phyloP scores from a whole-genome alignment of 2,797 vertebrate species.

The Bradypodion ventrale region DNA sequence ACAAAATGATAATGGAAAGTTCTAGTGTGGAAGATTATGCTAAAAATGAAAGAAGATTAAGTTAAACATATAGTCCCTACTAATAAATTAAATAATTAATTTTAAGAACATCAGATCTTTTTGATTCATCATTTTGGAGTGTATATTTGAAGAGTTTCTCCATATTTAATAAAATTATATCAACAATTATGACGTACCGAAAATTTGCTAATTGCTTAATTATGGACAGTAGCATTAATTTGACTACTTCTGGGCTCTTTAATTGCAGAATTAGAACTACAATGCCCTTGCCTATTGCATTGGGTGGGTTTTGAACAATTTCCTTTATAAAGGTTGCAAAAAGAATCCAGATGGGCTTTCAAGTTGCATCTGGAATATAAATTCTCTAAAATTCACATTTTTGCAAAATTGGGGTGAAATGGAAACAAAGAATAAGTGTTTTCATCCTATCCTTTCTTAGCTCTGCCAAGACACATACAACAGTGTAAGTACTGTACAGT shows the following conservation, averaged over 20 bases:
- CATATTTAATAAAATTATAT: background rate
- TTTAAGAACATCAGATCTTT: background rate
- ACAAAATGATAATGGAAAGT: background rate
- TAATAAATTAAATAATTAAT: background rate
- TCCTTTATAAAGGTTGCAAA: slow-evolving; percentile 27
- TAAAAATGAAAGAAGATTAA: background rate
- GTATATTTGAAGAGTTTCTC: background rate
- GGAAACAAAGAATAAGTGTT: slow-evolving; percentile 24
- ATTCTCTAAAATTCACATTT: slow-evolving; percentile 18
- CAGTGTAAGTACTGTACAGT: slow-evolving; percentile 23
- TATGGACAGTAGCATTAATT: background rate
- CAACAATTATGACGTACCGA: background rate
- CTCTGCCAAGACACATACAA: slow-evolving; percentile 22
- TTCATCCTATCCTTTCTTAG: slow-evolving; percentile 23
- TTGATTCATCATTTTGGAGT: background rate
- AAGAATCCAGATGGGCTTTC: slow-evolving; percentile 31
- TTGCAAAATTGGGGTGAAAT: slow-evolving; percentile 32
- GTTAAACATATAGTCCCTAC: no score
- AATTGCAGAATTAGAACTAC: background rate
- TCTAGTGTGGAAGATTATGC: background rate
- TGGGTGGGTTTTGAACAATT: background rate
- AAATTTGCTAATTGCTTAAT: slow-evolving; percentile 17
- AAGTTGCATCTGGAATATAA: slow-evolving; percentile 43
- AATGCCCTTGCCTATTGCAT: background rate
- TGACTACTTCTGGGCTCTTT: background rate